Evolutionary conservation across 2,797 vertebrate species (phyloP), one percentile per base, ranked within the genome.

Genomic region (Tenualosa ilisha): DNA sequence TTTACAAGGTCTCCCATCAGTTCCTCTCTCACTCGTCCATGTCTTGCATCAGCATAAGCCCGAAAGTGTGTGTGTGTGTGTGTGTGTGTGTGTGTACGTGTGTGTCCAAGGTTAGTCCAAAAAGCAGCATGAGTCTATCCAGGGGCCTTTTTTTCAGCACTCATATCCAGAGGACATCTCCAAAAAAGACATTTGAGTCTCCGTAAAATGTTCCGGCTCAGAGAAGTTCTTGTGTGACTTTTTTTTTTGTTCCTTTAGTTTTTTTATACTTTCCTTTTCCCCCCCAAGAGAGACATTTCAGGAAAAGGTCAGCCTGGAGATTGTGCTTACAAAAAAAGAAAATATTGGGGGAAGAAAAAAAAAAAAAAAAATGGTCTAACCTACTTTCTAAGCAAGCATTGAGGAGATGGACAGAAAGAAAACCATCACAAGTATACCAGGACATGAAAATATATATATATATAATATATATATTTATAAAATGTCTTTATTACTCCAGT

Each of bases 401-500:
- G 88, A 91, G 92, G 94, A 96, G 95, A 95, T 95, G 94, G 94
- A 91, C 84, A 94, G 94, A 94, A 93, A 91, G 63, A 91, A 91
- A 92, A 89, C 93, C 93, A 94, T 93, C 95, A 95, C 96, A 94
- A 96, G 95, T 93, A 94, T 94, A 96, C 93, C 95, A 91, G 94
- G 94, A 95, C 95, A 93, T 93, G 94, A 95, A 96, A 96, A 96
- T 96, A 93, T 91, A 92, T 90, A 89, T 93, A 94, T 93, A 91
- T 90, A 94, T 93, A 91, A 94, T 94, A 94, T 92, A 92, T 95
- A 94, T 95, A 90, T 92, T 90, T 92, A 96, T 94, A 96, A 94
- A 95, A 95, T 88, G 93, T 95, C 91, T 95, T 93, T 94, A 95
- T 95, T 96, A 95, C 95, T 96, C 96, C 94, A 49, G 89, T 98